phyloP scores from a whole-genome alignment of 2,113 vertebrate species.

The Otis tarda region DNA sequence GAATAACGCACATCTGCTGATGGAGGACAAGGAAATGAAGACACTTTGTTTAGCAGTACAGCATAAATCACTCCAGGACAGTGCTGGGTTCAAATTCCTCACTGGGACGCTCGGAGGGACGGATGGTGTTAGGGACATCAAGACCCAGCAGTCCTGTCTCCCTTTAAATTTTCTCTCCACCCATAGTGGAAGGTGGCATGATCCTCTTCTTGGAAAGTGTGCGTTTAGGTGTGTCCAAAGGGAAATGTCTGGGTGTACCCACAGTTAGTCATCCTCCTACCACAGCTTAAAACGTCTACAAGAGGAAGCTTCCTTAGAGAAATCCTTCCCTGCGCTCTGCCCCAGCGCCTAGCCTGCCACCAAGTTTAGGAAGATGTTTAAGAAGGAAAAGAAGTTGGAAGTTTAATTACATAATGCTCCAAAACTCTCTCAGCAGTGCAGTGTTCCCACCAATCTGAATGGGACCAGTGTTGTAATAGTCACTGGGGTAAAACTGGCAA shows the following conservation, averaged over 20 bases:
- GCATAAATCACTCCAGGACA: background rate
- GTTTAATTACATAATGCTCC: background rate
- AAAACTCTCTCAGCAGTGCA: background rate
- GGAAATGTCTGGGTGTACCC: constrained; percentile 58
- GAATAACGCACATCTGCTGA: constrained; percentile 41
- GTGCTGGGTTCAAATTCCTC: background rate
- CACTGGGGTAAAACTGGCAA: background rate
- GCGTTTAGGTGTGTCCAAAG: constrained; percentile 49
- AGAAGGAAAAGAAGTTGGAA: background rate
- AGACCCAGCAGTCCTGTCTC: background rate
- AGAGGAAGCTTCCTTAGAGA: constrained; percentile 38
- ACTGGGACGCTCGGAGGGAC: background rate
- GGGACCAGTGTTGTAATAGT: background rate
- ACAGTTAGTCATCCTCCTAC: constrained; percentile 52
- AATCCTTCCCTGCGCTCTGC: constrained; percentile 3
- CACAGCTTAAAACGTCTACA: background rate
- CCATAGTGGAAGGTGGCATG: constrained; percentile 46
- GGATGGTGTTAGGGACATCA: accelerated
- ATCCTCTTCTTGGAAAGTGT: constrained; percentile 64
- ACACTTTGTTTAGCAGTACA: background rate
- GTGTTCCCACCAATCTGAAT: background rate
- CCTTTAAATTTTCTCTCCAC: constrained; percentile 37
- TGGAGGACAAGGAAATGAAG: constrained; percentile 26
- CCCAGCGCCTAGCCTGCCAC: background rate
- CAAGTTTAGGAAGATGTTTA: background rate